Evolutionary conservation across 1,140 invertebrate genomes (phyloP), one percentile per base, ranked within the genome.

Genomic region (Andrena cerasifolii): DNA sequence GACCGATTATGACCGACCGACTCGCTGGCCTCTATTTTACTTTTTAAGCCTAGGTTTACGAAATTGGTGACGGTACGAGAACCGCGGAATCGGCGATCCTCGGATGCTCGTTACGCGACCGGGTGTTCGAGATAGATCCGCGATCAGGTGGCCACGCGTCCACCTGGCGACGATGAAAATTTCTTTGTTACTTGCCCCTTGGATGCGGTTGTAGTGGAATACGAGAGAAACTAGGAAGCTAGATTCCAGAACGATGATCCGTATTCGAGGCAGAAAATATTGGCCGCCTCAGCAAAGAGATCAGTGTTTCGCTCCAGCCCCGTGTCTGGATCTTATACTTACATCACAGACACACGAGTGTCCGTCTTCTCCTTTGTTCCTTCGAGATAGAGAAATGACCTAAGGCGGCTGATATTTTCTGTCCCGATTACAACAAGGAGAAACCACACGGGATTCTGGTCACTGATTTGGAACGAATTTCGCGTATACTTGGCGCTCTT

Each of bases 11-110:
- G n/a, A n/a, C n/a, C n/a, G n/a, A 40, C 47, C 56, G 56, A 54
- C 49, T 31, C 67, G 78, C 80, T 62, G 83, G 83, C 63, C 74
- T 33, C 43, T 59, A 14, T 79, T 72, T 86, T 85, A 85, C 77
- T 79, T 83, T 80, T 82, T 84, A 82, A 83, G 73, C 67, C 67
- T 83, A 85, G 70, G 73, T 83, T 78, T 76, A 80, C 53, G 59
- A 61, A 76, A 82, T n/a, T 63, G 53, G 49, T 84, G 82, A 58
- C 78, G 67, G 77, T 84, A 80, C 66, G 77, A 24, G 61, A 63
- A 59, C 36, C 67, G 63, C 28, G 49, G 2, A 24, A 47, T 31
- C 28, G 47, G 16, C 28, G 63, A 49, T 21, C 61, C 6, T 31
- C 26, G n/a, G 24, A 8, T 18, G 14, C 14, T 31, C 26, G 36